phyloP scores from a whole-genome alignment of 2,113 vertebrate genomes.

The Lontra canadensis region DNA sequence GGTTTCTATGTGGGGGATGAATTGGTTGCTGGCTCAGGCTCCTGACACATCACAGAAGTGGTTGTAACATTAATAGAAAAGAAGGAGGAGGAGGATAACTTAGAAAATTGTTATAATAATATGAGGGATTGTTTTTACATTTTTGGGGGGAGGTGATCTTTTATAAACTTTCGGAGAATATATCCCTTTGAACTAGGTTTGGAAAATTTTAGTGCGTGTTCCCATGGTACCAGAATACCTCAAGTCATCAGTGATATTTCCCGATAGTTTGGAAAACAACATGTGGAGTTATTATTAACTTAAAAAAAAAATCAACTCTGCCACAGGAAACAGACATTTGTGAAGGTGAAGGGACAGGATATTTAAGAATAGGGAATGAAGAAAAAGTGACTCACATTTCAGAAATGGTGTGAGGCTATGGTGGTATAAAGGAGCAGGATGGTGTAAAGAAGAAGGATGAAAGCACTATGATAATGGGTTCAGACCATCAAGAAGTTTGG shows the following conservation, averaged over 20 bases:
- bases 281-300: neutral
- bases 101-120: neutral
- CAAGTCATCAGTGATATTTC: neutral
- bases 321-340: neutral
- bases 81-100: neutral
- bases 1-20: neutral
- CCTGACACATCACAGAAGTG: neutral
- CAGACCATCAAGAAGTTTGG: too few species aligned
- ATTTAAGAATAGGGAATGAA: neutral
- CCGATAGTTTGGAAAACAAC: neutral
- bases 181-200: neutral
- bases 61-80: neutral
- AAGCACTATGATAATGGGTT: neutral
- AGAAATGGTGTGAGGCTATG: neutral
- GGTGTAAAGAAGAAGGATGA: neutral
- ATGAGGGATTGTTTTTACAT: neutral
- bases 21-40: neutral
- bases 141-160: neutral
- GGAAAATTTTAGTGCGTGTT: neutral
- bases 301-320: neutral
- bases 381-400: neutral
- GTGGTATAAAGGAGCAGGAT: neutral
- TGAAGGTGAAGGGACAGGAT: neutral
- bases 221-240: neutral
- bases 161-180: neutral